Percentiles rank a stretch among this genome's conserved stretches.
These are phyloP conservation scores for Noctilio leporinus DNA, from an alignment of 2,113 vertebrate species.

Conservation along the genomic window DNA sequence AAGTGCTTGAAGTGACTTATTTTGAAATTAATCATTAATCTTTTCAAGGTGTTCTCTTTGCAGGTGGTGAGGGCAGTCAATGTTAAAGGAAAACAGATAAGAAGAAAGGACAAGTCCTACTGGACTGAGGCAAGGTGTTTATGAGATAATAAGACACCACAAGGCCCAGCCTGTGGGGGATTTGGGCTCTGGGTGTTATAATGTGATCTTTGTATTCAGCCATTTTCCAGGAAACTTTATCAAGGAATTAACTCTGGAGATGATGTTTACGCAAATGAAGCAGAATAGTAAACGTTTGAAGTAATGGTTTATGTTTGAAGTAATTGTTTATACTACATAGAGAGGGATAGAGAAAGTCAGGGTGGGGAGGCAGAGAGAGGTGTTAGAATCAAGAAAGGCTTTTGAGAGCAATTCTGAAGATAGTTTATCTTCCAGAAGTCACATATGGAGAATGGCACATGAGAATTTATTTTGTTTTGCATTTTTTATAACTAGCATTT, in stretches of 20 bases:
- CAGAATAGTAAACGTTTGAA: background rate
- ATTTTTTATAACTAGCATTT: background rate
- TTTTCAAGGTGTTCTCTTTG: slow-evolving; percentile 50
- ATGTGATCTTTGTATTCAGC: slow-evolving; percentile 15
- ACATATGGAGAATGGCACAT: background rate
- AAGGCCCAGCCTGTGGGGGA: background rate
- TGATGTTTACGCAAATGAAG: background rate
- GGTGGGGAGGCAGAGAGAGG: background rate
- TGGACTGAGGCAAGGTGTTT: background rate
- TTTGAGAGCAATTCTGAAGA: background rate
- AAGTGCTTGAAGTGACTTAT: slow-evolving; percentile 62
- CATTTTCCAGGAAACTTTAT: background rate
- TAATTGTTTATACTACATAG: background rate
- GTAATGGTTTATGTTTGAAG: background rate
- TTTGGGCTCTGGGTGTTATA: background rate
- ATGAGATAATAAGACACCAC: background rate
- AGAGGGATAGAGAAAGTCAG: background rate
- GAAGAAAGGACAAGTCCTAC: background rate
- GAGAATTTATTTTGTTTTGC: background rate
- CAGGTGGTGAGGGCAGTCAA: slow-evolving; percentile 29
- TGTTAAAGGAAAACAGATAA: slow-evolving; percentile 53
- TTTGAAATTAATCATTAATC: slow-evolving; percentile 69
- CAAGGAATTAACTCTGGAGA: background rate
- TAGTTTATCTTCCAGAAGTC: background rate
- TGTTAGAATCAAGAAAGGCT: background rate